Evolutionary conservation across 1,140 invertebrate species (phyloP).

Genomic region (Panagrolaimus sp.): DNA sequence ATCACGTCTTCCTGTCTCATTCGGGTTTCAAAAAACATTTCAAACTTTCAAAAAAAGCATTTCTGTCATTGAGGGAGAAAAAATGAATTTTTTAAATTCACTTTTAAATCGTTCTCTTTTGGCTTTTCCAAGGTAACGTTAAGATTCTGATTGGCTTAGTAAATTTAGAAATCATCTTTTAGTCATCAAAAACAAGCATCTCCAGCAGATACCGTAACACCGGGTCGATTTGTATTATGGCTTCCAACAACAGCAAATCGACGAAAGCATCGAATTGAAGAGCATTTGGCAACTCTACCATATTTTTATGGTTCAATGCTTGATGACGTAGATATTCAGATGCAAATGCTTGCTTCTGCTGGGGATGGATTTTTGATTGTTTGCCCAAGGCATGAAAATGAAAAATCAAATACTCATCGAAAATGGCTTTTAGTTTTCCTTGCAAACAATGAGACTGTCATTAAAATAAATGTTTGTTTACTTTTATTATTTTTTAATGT

Average conservation of each 20-base stretch:
- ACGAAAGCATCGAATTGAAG: neutral
- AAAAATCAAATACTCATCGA: neutral
- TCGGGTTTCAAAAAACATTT: too few relatives aligned
- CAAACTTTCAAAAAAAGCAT: too few relatives aligned
- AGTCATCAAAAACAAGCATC: too few relatives aligned
- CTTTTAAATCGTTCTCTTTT: too few relatives aligned
- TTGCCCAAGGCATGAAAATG: conserved; percentile 7
- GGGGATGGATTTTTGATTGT: conserved; percentile 3
- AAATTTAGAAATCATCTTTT: too few relatives aligned
- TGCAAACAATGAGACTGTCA: conserved; percentile 1
- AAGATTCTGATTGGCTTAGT: too few relatives aligned
- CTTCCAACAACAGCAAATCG: neutral
- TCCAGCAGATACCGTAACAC: neutral
- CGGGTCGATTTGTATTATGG: neutral
- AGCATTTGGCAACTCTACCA: neutral
- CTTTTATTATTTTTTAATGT: neutral
- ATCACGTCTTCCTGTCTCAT: too few relatives aligned
- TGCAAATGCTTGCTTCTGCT: neutral
- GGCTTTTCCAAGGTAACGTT: too few relatives aligned
- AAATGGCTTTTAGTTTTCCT: conserved; percentile 1
- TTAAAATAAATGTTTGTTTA: neutral
- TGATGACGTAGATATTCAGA: conserved; percentile 4
- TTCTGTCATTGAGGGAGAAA: too few relatives aligned
- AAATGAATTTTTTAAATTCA: too few relatives aligned
- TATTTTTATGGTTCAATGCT: neutral